Percentiles rank a stretch among this genome's conserved stretches.
phyloP scores from a whole-genome alignment of 2,113 vertebrate genomes.

The Ranitomeya imitator region DNA sequence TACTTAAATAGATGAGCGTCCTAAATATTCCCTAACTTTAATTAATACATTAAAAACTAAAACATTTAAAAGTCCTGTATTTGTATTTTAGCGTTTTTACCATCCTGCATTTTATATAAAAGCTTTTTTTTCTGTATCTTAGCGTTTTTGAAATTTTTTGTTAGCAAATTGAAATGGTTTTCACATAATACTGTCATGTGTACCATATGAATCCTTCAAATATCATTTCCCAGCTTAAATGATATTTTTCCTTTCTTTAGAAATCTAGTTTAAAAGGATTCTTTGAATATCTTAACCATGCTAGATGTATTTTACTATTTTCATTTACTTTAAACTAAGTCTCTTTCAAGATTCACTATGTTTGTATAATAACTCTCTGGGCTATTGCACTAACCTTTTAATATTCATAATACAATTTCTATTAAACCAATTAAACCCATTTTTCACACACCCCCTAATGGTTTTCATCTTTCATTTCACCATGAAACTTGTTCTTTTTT shows the following conservation, averaged over 20 bases:
- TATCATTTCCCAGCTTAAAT: conserved; percentile 19
- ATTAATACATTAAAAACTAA: too few relatives aligned
- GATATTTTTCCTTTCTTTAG: conserved; percentile 4
- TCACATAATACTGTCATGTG: neutral
- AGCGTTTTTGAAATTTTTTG: neutral
- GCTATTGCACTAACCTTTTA: conserved; percentile 47
- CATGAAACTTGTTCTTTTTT: conserved; percentile 47
- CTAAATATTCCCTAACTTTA: too few relatives aligned
- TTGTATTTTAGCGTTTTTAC: neutral
- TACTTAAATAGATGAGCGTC: too few relatives aligned
- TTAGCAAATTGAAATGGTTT: neutral
- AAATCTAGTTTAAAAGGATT: conserved; percentile 36
- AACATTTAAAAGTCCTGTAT: neutral
- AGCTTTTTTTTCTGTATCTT: neutral
- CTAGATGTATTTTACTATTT: conserved; percentile 49
- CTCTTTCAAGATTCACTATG: conserved; percentile 41
- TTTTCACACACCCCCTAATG: conserved; percentile 45
- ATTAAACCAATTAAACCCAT: conserved; percentile 43
- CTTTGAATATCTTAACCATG: conserved; percentile 47
- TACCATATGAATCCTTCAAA: conserved; percentile 25
- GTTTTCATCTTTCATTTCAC: conserved; percentile 46
- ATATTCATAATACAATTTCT: conserved; percentile 48
- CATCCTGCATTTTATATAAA: neutral
- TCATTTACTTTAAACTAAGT: conserved; percentile 46
- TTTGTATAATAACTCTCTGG: conserved; percentile 49